These are phyloP conservation scores for Gonioctena quinquepunctata DNA, from an alignment of 1,140 invertebrate genomes.

Conservation along the genomic window DNA sequence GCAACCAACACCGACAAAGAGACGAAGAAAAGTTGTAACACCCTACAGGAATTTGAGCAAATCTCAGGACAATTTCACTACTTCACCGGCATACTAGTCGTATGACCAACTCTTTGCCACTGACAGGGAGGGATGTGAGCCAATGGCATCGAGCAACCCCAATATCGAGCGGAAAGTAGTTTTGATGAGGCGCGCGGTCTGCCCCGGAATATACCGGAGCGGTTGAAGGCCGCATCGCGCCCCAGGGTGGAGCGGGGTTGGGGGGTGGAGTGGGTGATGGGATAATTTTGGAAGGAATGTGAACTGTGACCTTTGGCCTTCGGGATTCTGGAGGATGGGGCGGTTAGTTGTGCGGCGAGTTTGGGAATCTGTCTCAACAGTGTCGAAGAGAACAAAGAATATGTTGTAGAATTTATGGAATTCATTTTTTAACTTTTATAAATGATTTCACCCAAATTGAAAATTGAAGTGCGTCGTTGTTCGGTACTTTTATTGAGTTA, in stretches of 20 bases:
- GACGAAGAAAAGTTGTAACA: neutral
- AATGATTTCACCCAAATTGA: no score
- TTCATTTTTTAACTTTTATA: no score
- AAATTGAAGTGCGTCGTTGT: no score
- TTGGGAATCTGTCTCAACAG: no score
- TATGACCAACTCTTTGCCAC: constrained; percentile 34
- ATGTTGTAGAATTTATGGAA: no score
- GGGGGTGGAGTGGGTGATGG: neutral
- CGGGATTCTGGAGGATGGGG: no score
- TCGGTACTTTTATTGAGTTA: no score
- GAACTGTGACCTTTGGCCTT: neutral
- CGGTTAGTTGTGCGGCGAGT: no score
- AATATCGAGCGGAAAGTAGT: constrained; percentile 50
- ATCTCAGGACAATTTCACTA: constrained; percentile 22
- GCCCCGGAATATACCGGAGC: neutral
- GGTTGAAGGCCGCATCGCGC: neutral
- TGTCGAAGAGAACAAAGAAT: no score
- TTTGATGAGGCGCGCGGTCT: constrained; percentile 33
- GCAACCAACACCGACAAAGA: constrained; percentile 3
- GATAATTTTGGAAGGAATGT: neutral
- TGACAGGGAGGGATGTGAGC: constrained; percentile 34
- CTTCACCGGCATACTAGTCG: constrained; percentile 27
- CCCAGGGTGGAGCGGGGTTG: no score
- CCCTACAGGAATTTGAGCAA: constrained; percentile 33
- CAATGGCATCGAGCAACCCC: constrained; percentile 47